Conservation (phyloP, 2,888 invertebrate genomes). For the Pollenia angustigena region DNA sequence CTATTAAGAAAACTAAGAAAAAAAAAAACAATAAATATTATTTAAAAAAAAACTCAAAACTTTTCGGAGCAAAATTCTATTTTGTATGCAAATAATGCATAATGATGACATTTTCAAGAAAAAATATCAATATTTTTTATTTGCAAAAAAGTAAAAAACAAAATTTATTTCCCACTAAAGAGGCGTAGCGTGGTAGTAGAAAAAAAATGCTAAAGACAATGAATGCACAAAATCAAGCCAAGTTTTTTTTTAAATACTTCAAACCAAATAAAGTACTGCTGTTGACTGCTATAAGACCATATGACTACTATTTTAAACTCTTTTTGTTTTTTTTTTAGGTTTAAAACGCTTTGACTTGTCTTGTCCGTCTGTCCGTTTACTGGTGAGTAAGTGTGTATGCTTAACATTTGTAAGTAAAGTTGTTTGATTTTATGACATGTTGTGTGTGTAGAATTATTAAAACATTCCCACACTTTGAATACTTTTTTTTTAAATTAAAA, state of each 20-base stretch:
- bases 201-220: constrained; percentile 37
- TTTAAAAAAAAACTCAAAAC: background rate
- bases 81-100: constrained; percentile 71
- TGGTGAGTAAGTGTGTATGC: constrained; percentile 43
- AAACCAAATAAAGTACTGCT: constrained; percentile 46
- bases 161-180: constrained; percentile 60
- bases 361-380: constrained; percentile 21
- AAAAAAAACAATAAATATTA: background rate
- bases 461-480: constrained; percentile 79
- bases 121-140: constrained; percentile 50
- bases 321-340: constrained; percentile 12
- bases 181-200: constrained; percentile 52
- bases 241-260: constrained; percentile 27
- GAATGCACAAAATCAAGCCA: constrained; percentile 50
- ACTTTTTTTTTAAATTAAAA: constrained; percentile 29
- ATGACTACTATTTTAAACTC: constrained; percentile 33
- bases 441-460: constrained; percentile 78
- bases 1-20: constrained; percentile 76
- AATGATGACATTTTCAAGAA: constrained; percentile 70
- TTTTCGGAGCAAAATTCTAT: constrained; percentile 30
- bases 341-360: constrained; percentile 31
- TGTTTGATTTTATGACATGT: constrained; percentile 74
- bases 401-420: constrained; percentile 68
- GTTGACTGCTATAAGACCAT: constrained; percentile 8
- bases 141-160: constrained; percentile 12